Conservation (phyloP, 2,113 vertebrate genomes). For the Athene cunicularia region DNA sequence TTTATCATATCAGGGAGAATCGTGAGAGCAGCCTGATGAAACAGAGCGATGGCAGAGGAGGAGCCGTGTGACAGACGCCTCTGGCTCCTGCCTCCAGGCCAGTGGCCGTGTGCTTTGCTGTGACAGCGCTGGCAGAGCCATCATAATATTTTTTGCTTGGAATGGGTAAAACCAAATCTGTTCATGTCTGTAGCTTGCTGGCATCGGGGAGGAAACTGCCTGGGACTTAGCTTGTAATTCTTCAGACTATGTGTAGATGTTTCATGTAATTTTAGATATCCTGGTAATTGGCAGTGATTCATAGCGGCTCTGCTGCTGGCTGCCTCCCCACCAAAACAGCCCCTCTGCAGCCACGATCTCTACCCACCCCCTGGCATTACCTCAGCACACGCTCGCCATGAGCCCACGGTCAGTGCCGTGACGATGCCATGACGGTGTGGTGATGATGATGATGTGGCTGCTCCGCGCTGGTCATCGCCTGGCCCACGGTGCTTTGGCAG, state of each 20-base stretch:
- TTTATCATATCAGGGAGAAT: background rate
- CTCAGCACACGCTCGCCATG: background rate
- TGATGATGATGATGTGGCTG: background rate
- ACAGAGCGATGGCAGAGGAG: rapidly evolving
- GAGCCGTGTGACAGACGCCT: background rate
- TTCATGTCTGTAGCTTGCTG: background rate
- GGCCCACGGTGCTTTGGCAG: rapidly evolving
- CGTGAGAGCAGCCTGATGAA: background rate
- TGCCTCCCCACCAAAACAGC: background rate
- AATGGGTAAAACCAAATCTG: background rate
- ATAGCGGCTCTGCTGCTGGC: background rate
- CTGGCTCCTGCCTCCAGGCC: background rate
- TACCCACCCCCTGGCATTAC: background rate
- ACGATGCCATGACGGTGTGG: rapidly evolving
- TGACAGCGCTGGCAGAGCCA: background rate
- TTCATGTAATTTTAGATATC: background rate
- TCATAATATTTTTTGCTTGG: background rate
- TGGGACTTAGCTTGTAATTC: background rate
- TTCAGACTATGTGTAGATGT: background rate
- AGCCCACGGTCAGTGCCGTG: rapidly evolving
- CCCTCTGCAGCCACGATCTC: background rate
- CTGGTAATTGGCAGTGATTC: constrained; percentile 24
- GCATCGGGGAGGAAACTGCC: background rate
- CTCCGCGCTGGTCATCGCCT: rapidly evolving
- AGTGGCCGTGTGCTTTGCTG: background rate